A percentile compares a stretch with the other conserved stretches of the same genome.
Conservation (phyloP, 2,888 invertebrate species). For the Macaria liturata region DNA sequence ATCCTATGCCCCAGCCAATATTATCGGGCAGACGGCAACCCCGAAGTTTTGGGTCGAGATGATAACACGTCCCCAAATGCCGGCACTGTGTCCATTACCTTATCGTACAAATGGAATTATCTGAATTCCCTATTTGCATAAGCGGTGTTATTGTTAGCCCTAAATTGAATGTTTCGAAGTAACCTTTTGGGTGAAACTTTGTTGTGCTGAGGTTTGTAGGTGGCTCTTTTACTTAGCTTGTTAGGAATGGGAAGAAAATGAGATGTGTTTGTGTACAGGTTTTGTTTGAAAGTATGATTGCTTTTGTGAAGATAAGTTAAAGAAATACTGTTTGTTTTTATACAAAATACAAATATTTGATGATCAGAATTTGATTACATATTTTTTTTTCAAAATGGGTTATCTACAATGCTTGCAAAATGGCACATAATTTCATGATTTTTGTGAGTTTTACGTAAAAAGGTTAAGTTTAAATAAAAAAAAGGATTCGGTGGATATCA, state of each 20-base stretch:
- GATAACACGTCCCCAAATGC: conserved; percentile 63
- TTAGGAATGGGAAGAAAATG: neutral
- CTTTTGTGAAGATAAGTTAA: neutral
- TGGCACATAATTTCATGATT: too few species aligned
- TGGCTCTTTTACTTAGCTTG: neutral
- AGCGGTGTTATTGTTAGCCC: conserved; percentile 26
- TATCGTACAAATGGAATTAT: conserved; percentile 57
- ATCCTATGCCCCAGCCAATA: conserved; percentile 35
- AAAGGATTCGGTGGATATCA: too few species aligned
- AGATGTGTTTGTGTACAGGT: neutral
- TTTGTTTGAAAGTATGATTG: neutral
- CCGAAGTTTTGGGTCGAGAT: conserved; percentile 75
- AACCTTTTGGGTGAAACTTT: conserved; percentile 16
- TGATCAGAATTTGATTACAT: neutral
- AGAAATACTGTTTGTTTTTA: neutral
- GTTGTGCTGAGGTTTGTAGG: conserved; percentile 2
- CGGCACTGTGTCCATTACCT: conserved; percentile 55
- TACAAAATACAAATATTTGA: neutral
- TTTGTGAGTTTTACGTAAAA: neutral
- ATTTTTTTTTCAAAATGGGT: neutral
- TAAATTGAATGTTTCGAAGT: conserved; percentile 23
- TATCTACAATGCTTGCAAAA: too few species aligned
- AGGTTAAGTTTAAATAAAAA: too few species aligned
- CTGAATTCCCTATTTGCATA: conserved; percentile 32
- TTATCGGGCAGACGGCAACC: conserved; percentile 56